Percentiles rank a stretch among this genome's conserved stretches.
Conservation (phyloP, 1,140 invertebrate species). For the Caerostris extrusa region DNA sequence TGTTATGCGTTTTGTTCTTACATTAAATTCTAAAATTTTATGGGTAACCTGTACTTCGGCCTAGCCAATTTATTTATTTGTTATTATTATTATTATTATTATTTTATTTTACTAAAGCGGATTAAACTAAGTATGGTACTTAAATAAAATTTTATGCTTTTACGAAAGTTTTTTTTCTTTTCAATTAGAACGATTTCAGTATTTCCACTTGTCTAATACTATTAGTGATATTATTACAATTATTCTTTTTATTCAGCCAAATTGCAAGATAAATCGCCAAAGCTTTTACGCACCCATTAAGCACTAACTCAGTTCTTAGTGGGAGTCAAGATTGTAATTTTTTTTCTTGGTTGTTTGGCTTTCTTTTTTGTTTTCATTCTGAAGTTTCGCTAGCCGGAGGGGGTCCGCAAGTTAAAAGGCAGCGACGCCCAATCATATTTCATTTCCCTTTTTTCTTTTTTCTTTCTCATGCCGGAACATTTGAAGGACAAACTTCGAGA, state of each 20-base stretch:
- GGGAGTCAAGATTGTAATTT: neutral
- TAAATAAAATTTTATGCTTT: no score
- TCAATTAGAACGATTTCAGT: no score
- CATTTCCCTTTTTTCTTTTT: constrained; percentile 39
- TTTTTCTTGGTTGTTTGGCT: neutral
- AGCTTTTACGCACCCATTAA: neutral
- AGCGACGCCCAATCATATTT: constrained; percentile 59
- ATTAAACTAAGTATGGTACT: no score
- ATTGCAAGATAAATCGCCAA: constrained; percentile 10
- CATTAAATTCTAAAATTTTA: no score
- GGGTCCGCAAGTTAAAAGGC: constrained; percentile 34
- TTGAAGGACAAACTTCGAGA: constrained; percentile 49
- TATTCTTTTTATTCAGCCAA: neutral
- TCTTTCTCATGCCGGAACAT: constrained; percentile 58
- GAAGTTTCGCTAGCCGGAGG: constrained; percentile 9
- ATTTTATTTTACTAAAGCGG: no score
- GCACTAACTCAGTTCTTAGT: neutral
- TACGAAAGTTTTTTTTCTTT: no score
- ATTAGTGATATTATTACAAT: no score
- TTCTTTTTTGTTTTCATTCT: constrained; percentile 44
- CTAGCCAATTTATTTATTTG: no score
- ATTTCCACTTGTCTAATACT: no score
- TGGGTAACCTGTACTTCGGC: no score
- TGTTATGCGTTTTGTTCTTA: no score
- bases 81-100: no score